Base-by-base conservation (phyloP, 2,797 vertebrate species). In the Rhynchonycteris naso region DNA sequence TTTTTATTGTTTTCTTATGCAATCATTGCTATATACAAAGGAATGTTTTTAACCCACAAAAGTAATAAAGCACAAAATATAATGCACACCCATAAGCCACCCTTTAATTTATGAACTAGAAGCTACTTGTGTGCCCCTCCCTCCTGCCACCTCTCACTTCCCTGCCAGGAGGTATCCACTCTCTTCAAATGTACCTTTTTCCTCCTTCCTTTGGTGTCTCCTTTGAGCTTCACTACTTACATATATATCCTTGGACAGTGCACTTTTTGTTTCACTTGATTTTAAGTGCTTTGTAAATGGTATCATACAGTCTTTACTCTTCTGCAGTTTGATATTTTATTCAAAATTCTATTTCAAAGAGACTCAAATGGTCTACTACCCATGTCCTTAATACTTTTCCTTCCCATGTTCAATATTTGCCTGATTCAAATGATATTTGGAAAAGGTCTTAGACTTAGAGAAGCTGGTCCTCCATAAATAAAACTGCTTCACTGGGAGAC, bases 331-430 rank as follows among this genome's bases (percentile, higher is more conserved):
- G 4, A 74, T 28, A 85, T 88, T 74, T 90, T 22, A 65, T 43
- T 92, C 33, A 59, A 65, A 86, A 66, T 66, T 54, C 18, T 14
- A 59, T 90, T 87, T 82, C 33, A 65, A 85, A 85, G 75, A 90
- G 58, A 90, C 21, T 47, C 52, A 63, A 33, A 85, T 26, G 43
- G 5, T 28, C 26, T 82, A 59, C 18, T n/a, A 65, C 63, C 61
- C 18, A 11, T 5, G 47, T 24, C 50, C 30, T 87, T 72, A 63
- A 59, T 21, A 28, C 22, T 69, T 81, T 89, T 65, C 63, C 56
- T 89, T 66, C 78, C 58, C 12, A 4, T 16, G 30, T 38, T 5
- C 9, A 7, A 76, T 65, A 35, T 54, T 76, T 59, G 72, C 33
- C 43, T 59, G 11, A 59, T 43, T 16, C 59, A 2, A 33, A 69